Base-by-base conservation (phyloP, 1,140 invertebrate genomes). In the Zaprionus nigranus region DNA sequence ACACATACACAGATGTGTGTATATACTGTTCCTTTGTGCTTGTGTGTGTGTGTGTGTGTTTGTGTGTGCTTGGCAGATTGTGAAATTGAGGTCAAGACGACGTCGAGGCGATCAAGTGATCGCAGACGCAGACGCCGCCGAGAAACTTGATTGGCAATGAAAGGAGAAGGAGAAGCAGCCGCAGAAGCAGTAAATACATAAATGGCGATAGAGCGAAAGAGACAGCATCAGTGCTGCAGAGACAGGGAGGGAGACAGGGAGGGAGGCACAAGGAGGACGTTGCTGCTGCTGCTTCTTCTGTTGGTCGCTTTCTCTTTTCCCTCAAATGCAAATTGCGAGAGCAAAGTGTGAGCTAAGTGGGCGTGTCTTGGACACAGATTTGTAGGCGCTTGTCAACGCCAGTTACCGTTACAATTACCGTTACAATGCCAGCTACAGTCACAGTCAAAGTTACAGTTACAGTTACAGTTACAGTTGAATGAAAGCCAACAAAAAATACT, bases 41-140 rank as follows among this genome's bases (percentile, higher is more conserved):
- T 12, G 43, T 34, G n/a, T 57, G 12, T 36, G 22, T 75, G 56
- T 46, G 38, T 75, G 56, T 46, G 30, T 12, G 43, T 34, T 9
- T 57, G 12, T 36, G 22, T 75, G 56, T 46, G 38, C 20, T 17
- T 7, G 34, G 51, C 64, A 75, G 68, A 81, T 87, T 83, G 73
- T 69, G 64, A 66, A 87, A 87, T 88, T 82, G 84, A 87, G 84
- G 84, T 87, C 84, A 88, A 73, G 77, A 73, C 58, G 71, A 69
- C 30, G 64, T 46, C 75, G 40, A 15, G 46, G 49, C 43, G 62
- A 72, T 72, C 69, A 76, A 63, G 51, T 75, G 72, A 74, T 74
- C 71, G 58, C 58, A 46, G n/a, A 9, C 62, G 9, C 24, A 53
- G 49, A 28, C 38, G 56, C 40, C 20, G 38, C 20, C 26, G 26